Evolutionary conservation across 2,797 vertebrate genomes (phyloP), one percentile per base, ranked within the genome.

Genomic region (Dendrocincla tyrannina): DNA sequence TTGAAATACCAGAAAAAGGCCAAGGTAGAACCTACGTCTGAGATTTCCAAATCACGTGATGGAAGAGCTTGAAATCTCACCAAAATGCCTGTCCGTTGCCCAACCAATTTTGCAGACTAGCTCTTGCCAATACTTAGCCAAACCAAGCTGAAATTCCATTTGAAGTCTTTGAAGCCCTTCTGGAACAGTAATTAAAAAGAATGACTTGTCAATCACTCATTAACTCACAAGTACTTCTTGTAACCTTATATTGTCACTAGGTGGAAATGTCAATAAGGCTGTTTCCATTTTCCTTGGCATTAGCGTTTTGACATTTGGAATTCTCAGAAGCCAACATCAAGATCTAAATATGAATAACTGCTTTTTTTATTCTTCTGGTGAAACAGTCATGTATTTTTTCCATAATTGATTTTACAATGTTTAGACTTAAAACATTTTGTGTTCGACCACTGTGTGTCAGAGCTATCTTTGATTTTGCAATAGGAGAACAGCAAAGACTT

Each of bases 131-230:
- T 63, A 23, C 59, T 89, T 78, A 93, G 19, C 47, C 80, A 91
- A 93, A 90, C 25, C 55, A 73, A 85, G 58, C 17, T 91, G 76
- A 91, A 95, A 91, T 76, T 86, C 68, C 58, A 22, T 59, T 37
- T 59, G 28, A 77, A 84, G 10, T 66, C 84, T 92, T 84, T 73
- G 42, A 85, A 95, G 47, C 44, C 28, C 41, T 84, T 58, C 73
- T 83, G 91, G 73, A 82, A 78, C 78, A 90, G 7, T 63, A 84
- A 80, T 50, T 89, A 44, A 79, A 83, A 89, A 42, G 22, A 79
- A 13, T 33, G 32, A 84, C 25, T 78, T 83, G n/a, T 83, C 93
- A 93, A 91, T 88, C 39, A 64, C 50, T 82, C 35, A 53, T 85
- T 95, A 94, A 81, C 60, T 85, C 56, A n/a, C 32, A 85, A 82